Evolutionary conservation across 2,113 vertebrate genomes (phyloP).

Genomic region (Origma solitaria): DNA sequence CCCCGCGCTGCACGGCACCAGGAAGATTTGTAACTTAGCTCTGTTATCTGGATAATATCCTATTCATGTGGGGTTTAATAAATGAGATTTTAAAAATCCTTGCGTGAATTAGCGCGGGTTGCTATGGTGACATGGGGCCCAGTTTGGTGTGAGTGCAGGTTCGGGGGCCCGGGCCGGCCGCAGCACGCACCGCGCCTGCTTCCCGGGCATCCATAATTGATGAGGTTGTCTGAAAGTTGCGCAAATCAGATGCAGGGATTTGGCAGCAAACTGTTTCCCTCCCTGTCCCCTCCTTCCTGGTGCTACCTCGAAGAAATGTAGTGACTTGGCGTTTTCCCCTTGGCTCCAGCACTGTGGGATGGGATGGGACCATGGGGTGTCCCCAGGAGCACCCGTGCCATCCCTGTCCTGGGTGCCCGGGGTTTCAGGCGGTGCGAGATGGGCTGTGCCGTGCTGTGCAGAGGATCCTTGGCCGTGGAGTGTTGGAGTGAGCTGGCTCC

Average conservation of each 20-base stretch:
- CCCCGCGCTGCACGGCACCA: not conserved
- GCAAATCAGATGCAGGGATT: constrained; percentile 55
- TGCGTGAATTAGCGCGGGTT: constrained; percentile 56
- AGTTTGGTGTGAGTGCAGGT: not conserved
- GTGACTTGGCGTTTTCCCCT: constrained; percentile 57
- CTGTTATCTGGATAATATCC: constrained; percentile 43
- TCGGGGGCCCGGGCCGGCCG: constrained; percentile 33
- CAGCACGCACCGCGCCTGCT: not conserved
- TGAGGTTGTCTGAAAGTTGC: constrained; percentile 66
- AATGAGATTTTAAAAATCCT: constrained; percentile 54
- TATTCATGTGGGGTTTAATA: constrained; percentile 47
- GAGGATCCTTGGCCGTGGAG: rapidly evolving
- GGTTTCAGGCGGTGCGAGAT: rapidly evolving
- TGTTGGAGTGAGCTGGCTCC: not conserved
- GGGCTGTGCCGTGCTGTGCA: rapidly evolving
- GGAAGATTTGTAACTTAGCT: constrained; percentile 37
- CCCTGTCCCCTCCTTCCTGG: constrained; percentile 16
- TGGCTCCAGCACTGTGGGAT: rapidly evolving
- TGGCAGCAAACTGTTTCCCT: constrained; percentile 44
- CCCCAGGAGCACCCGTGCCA: not conserved
- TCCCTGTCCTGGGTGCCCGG: rapidly evolving
- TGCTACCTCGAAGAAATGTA: constrained; percentile 51
- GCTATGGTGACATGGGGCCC: constrained; percentile 48
- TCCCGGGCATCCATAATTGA: constrained; percentile 60
- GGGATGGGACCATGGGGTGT: not conserved